Percentiles rank a stretch among this genome's conserved stretches.
These are phyloP conservation scores for Horisme vitalbata DNA, from an alignment of 2,888 invertebrate species.

Conservation along the genomic window DNA sequence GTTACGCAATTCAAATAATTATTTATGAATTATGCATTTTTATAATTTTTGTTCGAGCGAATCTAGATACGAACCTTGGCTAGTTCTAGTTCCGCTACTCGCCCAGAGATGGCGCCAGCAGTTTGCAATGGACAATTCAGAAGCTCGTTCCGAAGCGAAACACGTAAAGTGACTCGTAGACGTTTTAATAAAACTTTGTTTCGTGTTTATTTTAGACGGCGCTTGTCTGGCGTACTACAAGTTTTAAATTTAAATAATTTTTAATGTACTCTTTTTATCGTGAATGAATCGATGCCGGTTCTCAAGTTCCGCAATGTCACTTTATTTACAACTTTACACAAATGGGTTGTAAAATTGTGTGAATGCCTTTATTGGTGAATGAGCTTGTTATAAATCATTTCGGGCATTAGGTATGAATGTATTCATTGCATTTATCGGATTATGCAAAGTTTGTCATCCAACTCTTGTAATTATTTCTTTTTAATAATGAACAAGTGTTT, in stretches of 20 bases:
- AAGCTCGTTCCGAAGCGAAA: conserved; percentile 45
- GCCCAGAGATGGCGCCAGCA: conserved; percentile 64
- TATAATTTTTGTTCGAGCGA: conserved; percentile 26
- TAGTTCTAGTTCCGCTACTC: conserved; percentile 60
- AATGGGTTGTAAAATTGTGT: conserved; percentile 28
- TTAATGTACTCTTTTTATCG: conserved; percentile 44
- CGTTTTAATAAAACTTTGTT: conserved; percentile 66
- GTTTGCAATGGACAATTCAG: conserved; percentile 6
- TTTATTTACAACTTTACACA: conserved; percentile 30
- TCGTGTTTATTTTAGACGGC: conserved; percentile 60
- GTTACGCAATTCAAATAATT: conserved; percentile 41
- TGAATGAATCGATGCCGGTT: conserved; percentile 31
- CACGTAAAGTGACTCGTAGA: conserved; percentile 53
- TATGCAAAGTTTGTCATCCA: conserved; percentile 20
- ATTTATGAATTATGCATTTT: conserved; percentile 37
- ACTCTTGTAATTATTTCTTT: conserved; percentile 8
- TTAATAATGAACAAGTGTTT: conserved; percentile 5
- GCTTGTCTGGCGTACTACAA: conserved; percentile 53
- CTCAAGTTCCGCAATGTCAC: conserved; percentile 30
- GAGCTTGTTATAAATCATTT: conserved; percentile 23
- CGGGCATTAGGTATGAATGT: conserved; percentile 13
- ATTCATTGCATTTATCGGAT: conserved; percentile 20
- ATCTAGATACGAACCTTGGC: conserved; percentile 44
- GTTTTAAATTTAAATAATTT: conserved; percentile 58
- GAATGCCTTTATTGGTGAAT: conserved; percentile 25